These are phyloP conservation scores for Aptenodytes patagonicus DNA, from an alignment of 2,113 vertebrate species.

Conservation along the genomic window DNA sequence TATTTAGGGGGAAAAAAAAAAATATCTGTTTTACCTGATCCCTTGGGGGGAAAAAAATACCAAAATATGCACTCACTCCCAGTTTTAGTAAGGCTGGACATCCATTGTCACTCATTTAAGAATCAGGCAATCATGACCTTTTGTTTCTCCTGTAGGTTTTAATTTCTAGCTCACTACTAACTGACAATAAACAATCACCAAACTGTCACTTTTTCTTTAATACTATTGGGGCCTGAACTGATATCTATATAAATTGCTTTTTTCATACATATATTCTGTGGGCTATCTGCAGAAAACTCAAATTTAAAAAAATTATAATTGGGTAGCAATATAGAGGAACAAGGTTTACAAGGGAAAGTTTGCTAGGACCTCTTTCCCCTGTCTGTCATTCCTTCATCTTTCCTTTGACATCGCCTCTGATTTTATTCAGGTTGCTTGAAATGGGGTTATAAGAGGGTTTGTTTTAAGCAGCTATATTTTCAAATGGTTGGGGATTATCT, in stretches of 20 bases:
- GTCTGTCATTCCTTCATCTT: background rate
- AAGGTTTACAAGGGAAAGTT: background rate
- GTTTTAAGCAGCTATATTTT: background rate
- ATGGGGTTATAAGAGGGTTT: background rate
- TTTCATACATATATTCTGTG: background rate
- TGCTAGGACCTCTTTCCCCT: background rate
- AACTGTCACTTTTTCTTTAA: background rate
- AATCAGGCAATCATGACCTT: background rate
- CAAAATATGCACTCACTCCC: background rate
- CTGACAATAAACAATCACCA: background rate
- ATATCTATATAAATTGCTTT: background rate
- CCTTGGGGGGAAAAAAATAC: background rate
- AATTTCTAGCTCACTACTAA: background rate
- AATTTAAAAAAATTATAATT: background rate
- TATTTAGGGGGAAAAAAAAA: background rate
- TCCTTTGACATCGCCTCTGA: background rate
- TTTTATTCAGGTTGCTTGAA: background rate
- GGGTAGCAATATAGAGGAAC: background rate
- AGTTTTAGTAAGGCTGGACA: too few relatives aligned
- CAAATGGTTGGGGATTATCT: background rate
- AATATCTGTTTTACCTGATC: background rate
- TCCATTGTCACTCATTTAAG: background rate
- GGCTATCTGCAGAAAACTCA: background rate
- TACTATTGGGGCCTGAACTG: background rate
- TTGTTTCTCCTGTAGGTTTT: background rate